Percentiles rank a stretch among this genome's conserved stretches.
phyloP scores from a whole-genome alignment of 1,140 invertebrate species.

The Conus betulinus region DNA sequence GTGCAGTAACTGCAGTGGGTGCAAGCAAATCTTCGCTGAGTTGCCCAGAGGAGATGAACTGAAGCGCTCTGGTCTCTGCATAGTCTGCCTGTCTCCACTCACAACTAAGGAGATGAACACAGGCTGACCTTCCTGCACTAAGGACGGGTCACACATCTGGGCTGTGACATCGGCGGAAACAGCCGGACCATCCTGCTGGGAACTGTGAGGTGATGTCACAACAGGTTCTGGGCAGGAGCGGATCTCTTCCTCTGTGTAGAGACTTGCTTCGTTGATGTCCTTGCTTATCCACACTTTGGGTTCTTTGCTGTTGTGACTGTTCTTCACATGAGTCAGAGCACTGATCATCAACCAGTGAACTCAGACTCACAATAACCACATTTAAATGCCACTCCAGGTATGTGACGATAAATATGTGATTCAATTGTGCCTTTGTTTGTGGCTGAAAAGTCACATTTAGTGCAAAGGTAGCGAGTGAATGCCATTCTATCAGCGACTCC shows the following conservation, averaged over 20 bases:
- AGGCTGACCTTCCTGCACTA: constrained; percentile 43
- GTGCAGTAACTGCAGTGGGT: constrained; percentile 61
- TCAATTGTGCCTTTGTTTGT: constrained; percentile 52
- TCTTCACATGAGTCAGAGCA: constrained; percentile 53
- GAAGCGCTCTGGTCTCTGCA: constrained; percentile 21
- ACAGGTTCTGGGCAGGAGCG: neutral
- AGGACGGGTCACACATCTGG: neutral
- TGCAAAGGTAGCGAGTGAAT: constrained; percentile 44
- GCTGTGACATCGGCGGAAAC: neutral
- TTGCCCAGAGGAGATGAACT: neutral
- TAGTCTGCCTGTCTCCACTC: constrained; percentile 28
- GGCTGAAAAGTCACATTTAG: constrained; percentile 54
- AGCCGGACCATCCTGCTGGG: constrained; percentile 1
- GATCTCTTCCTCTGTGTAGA: constrained; percentile 43
- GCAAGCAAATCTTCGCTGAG: constrained; percentile 54
- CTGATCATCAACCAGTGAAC: constrained; percentile 48
- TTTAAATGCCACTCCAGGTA: constrained; percentile 55
- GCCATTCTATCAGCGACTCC: neutral
- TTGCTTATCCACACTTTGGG: constrained; percentile 50
- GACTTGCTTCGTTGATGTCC: constrained; percentile 49
- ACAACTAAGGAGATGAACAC: constrained; percentile 58
- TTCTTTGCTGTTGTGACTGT: constrained; percentile 51
- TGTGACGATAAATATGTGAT: constrained; percentile 60
- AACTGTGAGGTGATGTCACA: neutral
- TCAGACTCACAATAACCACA: constrained; percentile 55